Percentiles rank a stretch among this genome's conserved stretches.
phyloP scores from a whole-genome alignment of 2,113 vertebrate genomes.

The Equus przewalskii region DNA sequence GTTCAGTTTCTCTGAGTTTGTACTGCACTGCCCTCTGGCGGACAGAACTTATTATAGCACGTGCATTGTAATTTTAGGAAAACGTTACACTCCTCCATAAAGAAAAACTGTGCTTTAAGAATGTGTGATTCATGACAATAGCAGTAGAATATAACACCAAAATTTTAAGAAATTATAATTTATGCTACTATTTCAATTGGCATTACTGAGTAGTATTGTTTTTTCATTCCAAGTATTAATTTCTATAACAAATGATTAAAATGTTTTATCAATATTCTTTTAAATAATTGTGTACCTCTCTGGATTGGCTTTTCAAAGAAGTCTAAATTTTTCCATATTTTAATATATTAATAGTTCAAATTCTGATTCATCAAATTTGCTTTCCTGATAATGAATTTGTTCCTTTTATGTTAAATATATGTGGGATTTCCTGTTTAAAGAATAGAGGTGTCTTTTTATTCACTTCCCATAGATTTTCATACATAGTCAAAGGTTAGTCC shows the following conservation, averaged over 20 bases:
- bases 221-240: background rate
- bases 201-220: background rate
- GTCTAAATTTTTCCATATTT: background rate
- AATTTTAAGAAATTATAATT: background rate
- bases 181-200: background rate
- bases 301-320: conserved; percentile 38
- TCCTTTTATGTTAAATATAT: background rate
- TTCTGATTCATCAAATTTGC: background rate
- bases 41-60: background rate
- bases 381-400: background rate
- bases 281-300: background rate
- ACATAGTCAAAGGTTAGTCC: background rate
- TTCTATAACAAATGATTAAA: background rate
- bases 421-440: background rate
- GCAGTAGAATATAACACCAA: background rate
- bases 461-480: background rate
- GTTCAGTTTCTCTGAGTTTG: conserved; percentile 67
- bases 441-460: background rate
- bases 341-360: background rate
- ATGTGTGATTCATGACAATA: background rate
- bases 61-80: conserved; percentile 22
- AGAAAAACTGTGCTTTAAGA: background rate
- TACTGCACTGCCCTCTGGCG: conserved; percentile 86
- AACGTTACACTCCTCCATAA: background rate
- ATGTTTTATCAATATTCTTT: background rate